Conservation (phyloP, 2,113 vertebrate genomes). For the Castor canadensis region DNA sequence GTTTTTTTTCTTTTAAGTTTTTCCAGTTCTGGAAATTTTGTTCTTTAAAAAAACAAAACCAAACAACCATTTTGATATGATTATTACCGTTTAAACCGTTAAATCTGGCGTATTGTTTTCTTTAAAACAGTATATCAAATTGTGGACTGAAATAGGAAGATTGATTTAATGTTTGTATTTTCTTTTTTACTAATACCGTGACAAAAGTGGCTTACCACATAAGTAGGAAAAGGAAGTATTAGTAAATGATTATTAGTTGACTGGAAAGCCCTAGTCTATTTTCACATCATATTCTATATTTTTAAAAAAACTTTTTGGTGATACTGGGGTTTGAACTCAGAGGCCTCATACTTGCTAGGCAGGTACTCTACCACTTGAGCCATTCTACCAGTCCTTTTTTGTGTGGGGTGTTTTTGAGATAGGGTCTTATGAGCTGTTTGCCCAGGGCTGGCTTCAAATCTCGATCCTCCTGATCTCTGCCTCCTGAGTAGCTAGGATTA, state of each 20-base stretch:
- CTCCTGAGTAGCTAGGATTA: no score
- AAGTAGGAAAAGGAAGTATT: not conserved
- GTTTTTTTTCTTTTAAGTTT: no score
- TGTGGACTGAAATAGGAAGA: not conserved
- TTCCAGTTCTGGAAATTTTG: not conserved
- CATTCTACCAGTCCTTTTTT: no score
- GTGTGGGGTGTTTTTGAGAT: no score
- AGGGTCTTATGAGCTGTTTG: no score
- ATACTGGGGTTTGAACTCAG: no score
- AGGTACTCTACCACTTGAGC: no score
- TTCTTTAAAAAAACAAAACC: not conserved
- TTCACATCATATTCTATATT: not conserved
- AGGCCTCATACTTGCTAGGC: no score
- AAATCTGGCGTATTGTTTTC: constrained; percentile 2
- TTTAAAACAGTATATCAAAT: constrained; percentile 27
- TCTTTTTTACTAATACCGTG: not conserved
- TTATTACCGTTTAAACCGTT: not conserved
- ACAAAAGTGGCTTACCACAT: not conserved
- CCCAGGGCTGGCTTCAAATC: no score
- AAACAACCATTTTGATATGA: no score
- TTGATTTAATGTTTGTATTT: constrained; percentile 34
- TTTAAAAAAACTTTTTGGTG: constrained; percentile 1
- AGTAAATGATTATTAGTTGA: not conserved
- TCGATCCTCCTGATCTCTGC: no score
- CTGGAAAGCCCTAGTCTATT: constrained; percentile 28